A percentile compares a stretch with the other conserved stretches of the same genome.
Evolutionary conservation across 2,888 invertebrate genomes (phyloP).

Genomic region (Nebria brevicollis): DNA sequence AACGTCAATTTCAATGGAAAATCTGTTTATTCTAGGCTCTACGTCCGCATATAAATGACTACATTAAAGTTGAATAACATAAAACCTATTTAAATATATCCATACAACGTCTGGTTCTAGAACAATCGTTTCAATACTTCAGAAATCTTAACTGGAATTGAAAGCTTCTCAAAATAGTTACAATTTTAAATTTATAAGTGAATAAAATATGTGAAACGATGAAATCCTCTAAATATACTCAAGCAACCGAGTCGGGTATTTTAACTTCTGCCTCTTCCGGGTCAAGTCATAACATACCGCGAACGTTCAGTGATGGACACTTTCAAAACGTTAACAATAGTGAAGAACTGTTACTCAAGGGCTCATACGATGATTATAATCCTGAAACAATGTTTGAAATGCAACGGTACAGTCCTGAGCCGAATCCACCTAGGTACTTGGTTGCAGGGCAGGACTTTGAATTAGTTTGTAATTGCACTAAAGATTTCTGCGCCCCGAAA

Average conservation of each 20-base stretch:
- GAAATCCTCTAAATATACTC: constrained; percentile 61
- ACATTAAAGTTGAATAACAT: constrained; percentile 30
- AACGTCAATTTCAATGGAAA: constrained; percentile 31
- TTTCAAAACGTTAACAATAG: constrained; percentile 54
- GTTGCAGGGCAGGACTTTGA: constrained; percentile 56
- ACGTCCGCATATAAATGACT: constrained; percentile 33
- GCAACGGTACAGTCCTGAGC: constrained; percentile 54
- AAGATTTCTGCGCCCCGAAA: constrained; percentile 49
- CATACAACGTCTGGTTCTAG: not conserved
- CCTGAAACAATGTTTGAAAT: constrained; percentile 52
- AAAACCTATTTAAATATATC: constrained; percentile 4
- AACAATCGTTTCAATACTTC: not conserved
- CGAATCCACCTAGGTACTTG: constrained; percentile 54
- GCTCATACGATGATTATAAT: constrained; percentile 49
- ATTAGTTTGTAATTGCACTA: constrained; percentile 58
- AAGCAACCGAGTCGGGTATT: constrained; percentile 53
- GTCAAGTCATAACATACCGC: constrained; percentile 54
- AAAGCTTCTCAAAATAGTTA: not conserved
- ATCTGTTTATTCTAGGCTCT: constrained; percentile 34
- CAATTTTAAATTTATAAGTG: not conserved
- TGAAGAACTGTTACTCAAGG: constrained; percentile 57
- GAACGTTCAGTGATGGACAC: constrained; percentile 49
- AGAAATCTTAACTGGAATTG: not conserved
- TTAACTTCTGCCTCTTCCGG: constrained; percentile 50
- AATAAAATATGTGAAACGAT: constrained; percentile 49